Evolutionary conservation across 2,113 vertebrate genomes (phyloP), one percentile per base, ranked within the genome.

Genomic region (Neodon shergylaensis): DNA sequence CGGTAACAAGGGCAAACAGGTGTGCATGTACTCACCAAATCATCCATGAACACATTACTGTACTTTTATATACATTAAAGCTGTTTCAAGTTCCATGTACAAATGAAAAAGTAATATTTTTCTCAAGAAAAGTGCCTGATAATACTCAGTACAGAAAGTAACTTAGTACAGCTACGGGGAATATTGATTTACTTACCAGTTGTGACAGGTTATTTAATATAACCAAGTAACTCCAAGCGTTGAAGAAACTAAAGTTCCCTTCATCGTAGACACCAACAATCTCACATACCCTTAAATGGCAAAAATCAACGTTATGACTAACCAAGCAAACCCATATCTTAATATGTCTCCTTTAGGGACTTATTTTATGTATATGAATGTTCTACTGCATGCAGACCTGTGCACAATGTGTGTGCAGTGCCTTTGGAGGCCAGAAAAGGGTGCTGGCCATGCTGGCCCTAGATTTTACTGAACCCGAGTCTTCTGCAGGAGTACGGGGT

Each of bases 161-260:
- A 96, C 44, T 88, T 66, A 94, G 19, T 91, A 93, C 5, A 98
- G 9, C 68, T 95, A 90, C 47, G 77, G 49, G 89, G 73, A 7
- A 90, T 22, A 1, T 66, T 72, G 91, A 76, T 74, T 92, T 96
- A 98, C 99, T 98, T 98, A 99, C 99, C 96, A 99, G 98, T 89
- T 99, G 99, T 84, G 99, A 99, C 97, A 99, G 98, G 92, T 99
- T 99, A 98, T 99, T 99, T 97, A 99, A 98, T 97, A 99, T 99
- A 96, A 99, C 99, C 98, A 99, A 98, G 97, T 99, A 99, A 1
- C 99, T 99, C 99, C 99, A 99, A n/a, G 99, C 99, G 89, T 99
- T 99, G 97, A 96, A 99, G 76, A 99, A 99, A 94, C 99, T 99
- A 96, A 99, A 99, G 96, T 99, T 99, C 42, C 99, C 99, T 98